These are phyloP conservation scores for Camponotus floridanus DNA, from an alignment of 1,140 invertebrate species.

Conservation along the genomic window DNA sequence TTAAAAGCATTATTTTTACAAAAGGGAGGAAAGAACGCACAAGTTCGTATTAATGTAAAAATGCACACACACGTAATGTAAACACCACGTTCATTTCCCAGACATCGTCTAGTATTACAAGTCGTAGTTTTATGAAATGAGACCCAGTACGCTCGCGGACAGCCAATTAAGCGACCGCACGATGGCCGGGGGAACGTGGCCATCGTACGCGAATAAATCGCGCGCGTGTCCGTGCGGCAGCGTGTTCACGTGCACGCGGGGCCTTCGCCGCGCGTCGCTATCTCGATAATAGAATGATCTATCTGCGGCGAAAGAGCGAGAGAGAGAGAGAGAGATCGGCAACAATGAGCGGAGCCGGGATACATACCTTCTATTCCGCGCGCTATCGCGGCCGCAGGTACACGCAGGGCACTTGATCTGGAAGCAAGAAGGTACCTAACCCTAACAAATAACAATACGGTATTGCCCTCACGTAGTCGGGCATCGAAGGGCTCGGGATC, in stretches of 20 bases:
- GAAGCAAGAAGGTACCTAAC: slow-evolving; percentile 78
- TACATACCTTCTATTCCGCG: slow-evolving; percentile 77
- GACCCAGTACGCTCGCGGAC: slow-evolving; percentile 44
- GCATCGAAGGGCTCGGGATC: slow-evolving; percentile 74
- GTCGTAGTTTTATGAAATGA: slow-evolving; percentile 37
- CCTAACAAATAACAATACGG: slow-evolving; percentile 83
- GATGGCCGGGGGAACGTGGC: neutral
- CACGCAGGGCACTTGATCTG: slow-evolving; percentile 78
- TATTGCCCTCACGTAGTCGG: slow-evolving; percentile 79
- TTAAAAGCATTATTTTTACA: neutral
- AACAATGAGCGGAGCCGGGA: slow-evolving; percentile 79
- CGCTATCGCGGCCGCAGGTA: slow-evolving; percentile 72
- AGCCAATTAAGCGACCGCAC: slow-evolving; percentile 51
- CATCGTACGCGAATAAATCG: slow-evolving; percentile 42
- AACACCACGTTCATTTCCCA: slow-evolving; percentile 12
- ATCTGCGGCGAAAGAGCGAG: slow-evolving; percentile 71
- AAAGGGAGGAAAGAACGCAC: no score
- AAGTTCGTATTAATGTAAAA: no score
- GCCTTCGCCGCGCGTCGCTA: slow-evolving; percentile 70
- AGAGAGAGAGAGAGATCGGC: slow-evolving; percentile 59
- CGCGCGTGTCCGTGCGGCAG: slow-evolving; percentile 31
- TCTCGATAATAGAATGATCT: slow-evolving; percentile 83
- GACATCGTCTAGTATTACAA: slow-evolving; percentile 3
- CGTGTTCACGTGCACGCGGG: slow-evolving; percentile 41
- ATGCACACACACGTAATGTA: slow-evolving; percentile 7